Conservation (phyloP, 2,888 invertebrate genomes). For the Cheilosia grossa region DNA sequence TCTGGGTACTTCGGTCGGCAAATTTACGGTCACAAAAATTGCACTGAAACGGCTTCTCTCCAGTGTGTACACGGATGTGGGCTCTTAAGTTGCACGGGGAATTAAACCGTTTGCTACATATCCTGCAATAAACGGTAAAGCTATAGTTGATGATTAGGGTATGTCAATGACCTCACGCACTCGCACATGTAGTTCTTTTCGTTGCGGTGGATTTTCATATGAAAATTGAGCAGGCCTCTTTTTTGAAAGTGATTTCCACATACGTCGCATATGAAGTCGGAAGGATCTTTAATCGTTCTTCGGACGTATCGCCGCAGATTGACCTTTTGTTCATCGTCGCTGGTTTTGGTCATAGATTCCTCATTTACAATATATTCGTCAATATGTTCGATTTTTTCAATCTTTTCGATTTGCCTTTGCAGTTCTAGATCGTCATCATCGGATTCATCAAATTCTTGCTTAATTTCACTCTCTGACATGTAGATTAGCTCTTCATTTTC, state of each 20-base stretch:
- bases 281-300: slow-evolving; percentile 6
- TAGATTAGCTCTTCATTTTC: slow-evolving; percentile 58
- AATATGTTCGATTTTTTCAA: slow-evolving; percentile 22
- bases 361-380: slow-evolving; percentile 42
- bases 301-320: slow-evolving; percentile 22
- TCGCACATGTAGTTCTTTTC: slow-evolving; percentile 81
- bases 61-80: slow-evolving; percentile 82
- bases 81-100: slow-evolving; percentile 81
- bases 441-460: slow-evolving; percentile 43
- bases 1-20: slow-evolving; percentile 81
- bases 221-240: slow-evolving; percentile 74
- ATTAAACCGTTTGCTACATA: slow-evolving; percentile 80
- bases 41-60: slow-evolving; percentile 81
- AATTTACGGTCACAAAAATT: slow-evolving; percentile 79
- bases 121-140: slow-evolving; percentile 75
- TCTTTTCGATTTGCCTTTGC: slow-evolving; percentile 30
- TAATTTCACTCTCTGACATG: slow-evolving; percentile 57
- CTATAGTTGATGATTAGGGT: neutral
- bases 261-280: slow-evolving; percentile 72
- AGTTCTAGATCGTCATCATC: slow-evolving; percentile 33
- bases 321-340: slow-evolving; percentile 51
- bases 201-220: slow-evolving; percentile 77
- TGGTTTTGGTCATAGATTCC: slow-evolving; percentile 8
- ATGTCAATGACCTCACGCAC: slow-evolving; percentile 72
- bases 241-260: slow-evolving; percentile 77